phyloP scores from a whole-genome alignment of 2,797 vertebrate species.

The Sylvilagus floridanus region DNA sequence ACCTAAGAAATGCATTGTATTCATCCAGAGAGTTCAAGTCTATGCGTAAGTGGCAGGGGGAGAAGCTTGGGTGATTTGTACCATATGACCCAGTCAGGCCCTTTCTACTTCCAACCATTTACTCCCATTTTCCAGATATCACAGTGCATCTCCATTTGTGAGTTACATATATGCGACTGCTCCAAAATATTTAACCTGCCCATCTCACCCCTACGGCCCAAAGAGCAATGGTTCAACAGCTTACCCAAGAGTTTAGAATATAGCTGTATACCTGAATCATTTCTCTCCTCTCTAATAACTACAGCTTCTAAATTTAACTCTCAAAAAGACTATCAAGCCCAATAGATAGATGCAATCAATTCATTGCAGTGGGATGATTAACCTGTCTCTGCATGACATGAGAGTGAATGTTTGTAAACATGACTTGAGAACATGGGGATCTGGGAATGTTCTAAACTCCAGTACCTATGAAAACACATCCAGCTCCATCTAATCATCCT shows the following conservation, averaged over 20 bases:
- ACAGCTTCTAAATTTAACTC: neutral
- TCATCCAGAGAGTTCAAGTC: neutral
- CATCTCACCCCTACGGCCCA: neutral
- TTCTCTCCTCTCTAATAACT: neutral
- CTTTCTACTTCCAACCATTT: neutral
- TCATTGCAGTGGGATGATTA: neutral
- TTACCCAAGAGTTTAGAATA: neutral
- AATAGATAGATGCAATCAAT: neutral
- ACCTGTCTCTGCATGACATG: neutral
- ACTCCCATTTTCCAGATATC: neutral
- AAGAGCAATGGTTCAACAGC: neutral
- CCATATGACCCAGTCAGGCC: neutral
- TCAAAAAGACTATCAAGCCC: neutral
- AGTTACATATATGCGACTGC: neutral
- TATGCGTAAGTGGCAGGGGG: neutral
- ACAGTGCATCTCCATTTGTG: neutral
- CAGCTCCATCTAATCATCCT: neutral
- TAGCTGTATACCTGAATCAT: neutral
- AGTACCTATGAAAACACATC: neutral
- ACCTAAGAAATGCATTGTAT: neutral
- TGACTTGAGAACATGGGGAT: neutral
- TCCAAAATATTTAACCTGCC: neutral
- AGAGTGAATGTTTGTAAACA: constrained; percentile 41
- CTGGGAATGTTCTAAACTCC: neutral
- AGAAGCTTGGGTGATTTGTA: neutral